Evolutionary conservation across 2,797 vertebrate genomes (phyloP).

Genomic region (Coregonus suidteri): DNA sequence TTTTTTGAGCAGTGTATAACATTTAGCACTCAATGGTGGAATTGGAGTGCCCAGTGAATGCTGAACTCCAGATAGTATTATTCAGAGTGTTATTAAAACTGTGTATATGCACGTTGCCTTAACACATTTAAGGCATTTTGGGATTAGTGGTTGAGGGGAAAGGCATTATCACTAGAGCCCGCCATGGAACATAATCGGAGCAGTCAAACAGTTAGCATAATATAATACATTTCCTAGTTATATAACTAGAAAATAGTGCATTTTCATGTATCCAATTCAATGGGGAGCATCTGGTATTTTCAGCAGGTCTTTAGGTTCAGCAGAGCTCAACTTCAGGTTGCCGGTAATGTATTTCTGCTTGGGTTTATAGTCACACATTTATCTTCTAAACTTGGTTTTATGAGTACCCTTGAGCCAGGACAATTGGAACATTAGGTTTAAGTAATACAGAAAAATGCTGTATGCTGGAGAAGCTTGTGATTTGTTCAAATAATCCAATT

Average conservation of each 20-base stretch:
- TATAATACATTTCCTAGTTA: neutral
- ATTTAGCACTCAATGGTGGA: neutral
- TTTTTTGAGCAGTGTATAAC: neutral
- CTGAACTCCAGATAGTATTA: neutral
- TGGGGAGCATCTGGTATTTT: neutral
- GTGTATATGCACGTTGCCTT: neutral
- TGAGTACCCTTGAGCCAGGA: neutral
- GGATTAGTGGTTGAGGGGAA: neutral
- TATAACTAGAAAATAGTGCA: neutral
- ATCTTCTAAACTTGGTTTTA: neutral
- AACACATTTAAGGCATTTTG: neutral
- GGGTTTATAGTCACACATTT: neutral
- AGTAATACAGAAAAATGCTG: constrained; percentile 3
- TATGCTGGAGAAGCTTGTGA: neutral
- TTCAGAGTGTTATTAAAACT: neutral
- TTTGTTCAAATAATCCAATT: neutral
- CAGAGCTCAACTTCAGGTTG: neutral
- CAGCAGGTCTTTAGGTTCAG: neutral
- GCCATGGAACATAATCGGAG: neutral
- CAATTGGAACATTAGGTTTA: neutral
- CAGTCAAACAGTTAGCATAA: constrained; percentile 4
- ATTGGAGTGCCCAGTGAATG: neutral
- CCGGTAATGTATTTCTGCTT: neutral
- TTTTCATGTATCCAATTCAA: neutral
- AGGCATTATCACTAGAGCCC: neutral